phyloP scores from a whole-genome alignment of 2,797 vertebrate species.

The Myoxocephalus aenaeus region DNA sequence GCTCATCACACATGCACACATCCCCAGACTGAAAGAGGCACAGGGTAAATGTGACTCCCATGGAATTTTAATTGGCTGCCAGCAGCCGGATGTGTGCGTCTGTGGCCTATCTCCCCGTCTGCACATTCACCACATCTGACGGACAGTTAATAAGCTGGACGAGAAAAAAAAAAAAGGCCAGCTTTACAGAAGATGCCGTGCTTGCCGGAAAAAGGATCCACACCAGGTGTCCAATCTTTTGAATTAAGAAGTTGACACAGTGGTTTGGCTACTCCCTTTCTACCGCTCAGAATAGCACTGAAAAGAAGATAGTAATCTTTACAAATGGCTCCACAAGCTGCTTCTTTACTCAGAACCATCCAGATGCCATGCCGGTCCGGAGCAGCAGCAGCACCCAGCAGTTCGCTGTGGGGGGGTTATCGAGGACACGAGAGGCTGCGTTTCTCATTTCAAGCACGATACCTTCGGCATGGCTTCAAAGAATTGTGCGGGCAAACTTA shows the following conservation, averaged over 20 bases:
- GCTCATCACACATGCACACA: constrained; percentile 39
- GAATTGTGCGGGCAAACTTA: neutral
- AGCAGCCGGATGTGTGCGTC: constrained; percentile 55
- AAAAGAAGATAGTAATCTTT: constrained; percentile 15
- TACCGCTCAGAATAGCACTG: constrained; percentile 40
- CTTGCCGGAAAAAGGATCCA: constrained; percentile 44
- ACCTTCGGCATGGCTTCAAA: neutral
- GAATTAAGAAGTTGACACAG: constrained; percentile 59
- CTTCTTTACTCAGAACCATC: constrained; percentile 23
- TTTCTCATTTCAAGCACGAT: constrained; percentile 37
- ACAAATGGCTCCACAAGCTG: constrained; percentile 5
- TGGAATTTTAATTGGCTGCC: constrained; percentile 70
- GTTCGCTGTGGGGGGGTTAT: constrained; percentile 57
- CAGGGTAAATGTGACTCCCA: constrained; percentile 64
- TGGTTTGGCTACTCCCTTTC: constrained; percentile 34
- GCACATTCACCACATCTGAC: constrained; percentile 44
- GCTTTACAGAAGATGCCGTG: constrained; percentile 41
- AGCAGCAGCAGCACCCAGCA: constrained; percentile 64
- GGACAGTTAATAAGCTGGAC: constrained; percentile 60
- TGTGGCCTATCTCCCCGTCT: constrained; percentile 54
- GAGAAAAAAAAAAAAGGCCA: constrained; percentile 26
- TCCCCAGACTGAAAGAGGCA: constrained; percentile 36
- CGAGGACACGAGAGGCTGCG: constrained; percentile 46
- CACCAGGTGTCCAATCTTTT: constrained; percentile 64
- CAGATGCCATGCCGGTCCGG: constrained; percentile 49